Evolutionary conservation across 1,140 invertebrate genomes (phyloP), one percentile per base, ranked within the genome.

Genomic region (Agrypnia vestita): DNA sequence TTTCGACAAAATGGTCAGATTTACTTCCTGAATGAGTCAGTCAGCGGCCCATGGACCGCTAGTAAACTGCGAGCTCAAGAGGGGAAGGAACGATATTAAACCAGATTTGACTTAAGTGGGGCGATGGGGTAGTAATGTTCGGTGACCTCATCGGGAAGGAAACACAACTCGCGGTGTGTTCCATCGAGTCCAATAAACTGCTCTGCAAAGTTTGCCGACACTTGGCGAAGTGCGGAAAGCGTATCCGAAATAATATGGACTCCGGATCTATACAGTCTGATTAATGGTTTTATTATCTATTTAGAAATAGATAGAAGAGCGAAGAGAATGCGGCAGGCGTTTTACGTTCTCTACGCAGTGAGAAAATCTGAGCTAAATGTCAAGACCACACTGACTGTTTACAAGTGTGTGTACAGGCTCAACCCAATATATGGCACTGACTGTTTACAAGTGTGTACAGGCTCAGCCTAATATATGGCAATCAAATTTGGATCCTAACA

Each of bases 41-140:
- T 17, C 7, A 13, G 12, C 53, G 7, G 7, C 10, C 15, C 19
- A 4, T 62, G 12, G 10, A 35, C 59, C 7, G 25, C 3, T 12
- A 35, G 59, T 62, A 62, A 62, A 35, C 59, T 25, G 19, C 25
- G 25, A 62, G 15, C 19, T 10, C 59, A 25, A 62, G 10, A 21
- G 19, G 55, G 49, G n/a, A 53, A 3, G 15, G 21, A 35, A 62
- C 21, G 19, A 62, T 62, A 62, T 62, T 62, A 62, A 62, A 17
- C 59, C 21, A 10, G 13, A 25, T 62, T 62, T 25, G 15, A 62
- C 59, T 35, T 62, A 15, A 62, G 59, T 21, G 19, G 1, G 25
- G 21, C 15, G 53, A 17, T n/a, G 53, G 17, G 59, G 13, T 62
- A 35, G 6, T 15, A 51, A 51, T 51, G 49, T 51, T 12, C 11